Conservation (phyloP, 2,113 vertebrate species). For the Nibea coibor region DNA sequence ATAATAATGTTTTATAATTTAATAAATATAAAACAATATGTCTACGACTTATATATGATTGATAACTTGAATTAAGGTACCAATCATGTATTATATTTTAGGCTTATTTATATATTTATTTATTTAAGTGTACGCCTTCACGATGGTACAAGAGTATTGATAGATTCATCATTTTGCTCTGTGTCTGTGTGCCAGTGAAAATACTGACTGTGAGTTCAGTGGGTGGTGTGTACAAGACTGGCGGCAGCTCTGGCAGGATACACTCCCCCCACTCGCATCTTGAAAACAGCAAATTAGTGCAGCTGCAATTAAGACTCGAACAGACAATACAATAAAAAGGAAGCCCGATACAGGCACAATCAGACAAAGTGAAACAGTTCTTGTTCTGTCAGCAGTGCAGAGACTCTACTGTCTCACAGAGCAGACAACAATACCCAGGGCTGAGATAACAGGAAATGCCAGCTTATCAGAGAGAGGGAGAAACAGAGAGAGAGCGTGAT, state of each 20-base stretch:
- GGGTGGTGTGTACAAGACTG: conserved; percentile 11
- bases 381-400: conserved; percentile 68
- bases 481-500: conserved; percentile 53
- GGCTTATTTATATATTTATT: no score
- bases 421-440: conserved; percentile 77
- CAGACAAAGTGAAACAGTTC: conserved; percentile 69
- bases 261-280: conserved; percentile 26
- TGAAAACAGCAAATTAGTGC: conserved; percentile 62
- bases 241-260: conserved; percentile 46
- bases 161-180: not conserved
- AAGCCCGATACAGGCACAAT: conserved; percentile 58
- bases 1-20: no score
- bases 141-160: not conserved
- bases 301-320: conserved; percentile 69
- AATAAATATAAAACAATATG: not conserved
- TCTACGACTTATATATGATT: not conserved
- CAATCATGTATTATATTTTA: not conserved
- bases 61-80: not conserved
- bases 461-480: conserved; percentile 75
- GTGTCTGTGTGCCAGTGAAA: not conserved
- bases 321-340: conserved; percentile 67
- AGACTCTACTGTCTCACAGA: conserved; percentile 66
- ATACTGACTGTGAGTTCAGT: not conserved
- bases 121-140: not conserved
- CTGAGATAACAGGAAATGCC: conserved; percentile 85